phyloP scores from a whole-genome alignment of 2,113 vertebrate species.

The Danionella cerebrum region DNA sequence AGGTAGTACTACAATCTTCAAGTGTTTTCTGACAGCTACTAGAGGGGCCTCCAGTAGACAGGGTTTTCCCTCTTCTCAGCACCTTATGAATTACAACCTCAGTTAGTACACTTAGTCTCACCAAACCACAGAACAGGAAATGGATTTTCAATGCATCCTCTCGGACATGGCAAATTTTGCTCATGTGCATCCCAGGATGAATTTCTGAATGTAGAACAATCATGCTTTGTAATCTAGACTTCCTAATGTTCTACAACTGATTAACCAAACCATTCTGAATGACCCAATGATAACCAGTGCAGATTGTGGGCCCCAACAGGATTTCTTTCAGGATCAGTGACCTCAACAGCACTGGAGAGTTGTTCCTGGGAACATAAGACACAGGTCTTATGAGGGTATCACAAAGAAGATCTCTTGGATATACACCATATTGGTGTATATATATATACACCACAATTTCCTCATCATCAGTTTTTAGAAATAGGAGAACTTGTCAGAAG shows the following conservation, averaged over 20 bases:
- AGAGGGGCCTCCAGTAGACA: constrained; percentile 20
- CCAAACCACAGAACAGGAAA: constrained; percentile 15
- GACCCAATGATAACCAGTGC: neutral
- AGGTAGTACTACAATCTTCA: neutral
- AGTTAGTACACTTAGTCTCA: neutral
- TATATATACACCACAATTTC: too few species aligned
- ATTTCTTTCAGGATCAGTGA: neutral
- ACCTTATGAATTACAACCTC: constrained; percentile 9
- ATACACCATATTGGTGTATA: too few species aligned
- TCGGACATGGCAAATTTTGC: neutral
- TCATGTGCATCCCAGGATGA: neutral
- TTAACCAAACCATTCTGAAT: neutral
- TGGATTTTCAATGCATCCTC: constrained; percentile 19
- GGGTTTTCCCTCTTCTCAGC: constrained; percentile 23
- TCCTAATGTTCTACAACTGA: neutral
- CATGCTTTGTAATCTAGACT: neutral
- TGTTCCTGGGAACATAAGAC: neutral
- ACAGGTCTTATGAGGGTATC: too few species aligned
- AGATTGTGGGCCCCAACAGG: neutral
- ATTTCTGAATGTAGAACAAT: neutral
- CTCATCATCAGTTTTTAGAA: too few species aligned
- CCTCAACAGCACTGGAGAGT: neutral
- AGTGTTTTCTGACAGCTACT: constrained; percentile 5
- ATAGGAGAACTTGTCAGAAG: too few species aligned
- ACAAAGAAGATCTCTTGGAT: too few species aligned